Evolutionary conservation across 2,113 vertebrate species (phyloP).

Genomic region (Mystacornis crossleyi): DNA sequence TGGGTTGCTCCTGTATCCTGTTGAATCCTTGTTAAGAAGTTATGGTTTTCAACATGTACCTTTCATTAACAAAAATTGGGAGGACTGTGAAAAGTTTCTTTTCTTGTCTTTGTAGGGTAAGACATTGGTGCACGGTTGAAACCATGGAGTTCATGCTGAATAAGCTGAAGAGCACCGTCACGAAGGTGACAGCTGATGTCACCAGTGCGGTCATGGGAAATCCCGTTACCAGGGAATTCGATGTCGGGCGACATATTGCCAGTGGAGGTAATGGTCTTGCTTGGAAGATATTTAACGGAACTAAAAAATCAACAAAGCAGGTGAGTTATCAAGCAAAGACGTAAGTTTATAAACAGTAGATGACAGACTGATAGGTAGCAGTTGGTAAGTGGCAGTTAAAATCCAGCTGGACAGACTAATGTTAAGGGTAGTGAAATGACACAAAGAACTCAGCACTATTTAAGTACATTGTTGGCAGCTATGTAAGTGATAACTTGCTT

Average conservation of each 20-base stretch:
- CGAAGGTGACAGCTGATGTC: constrained; percentile 97
- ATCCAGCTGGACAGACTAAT: not conserved
- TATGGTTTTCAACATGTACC: not conserved
- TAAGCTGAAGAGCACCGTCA: constrained; percentile 97
- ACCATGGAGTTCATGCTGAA: constrained; percentile 98
- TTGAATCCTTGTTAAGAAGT: not conserved
- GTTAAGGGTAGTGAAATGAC: not conserved
- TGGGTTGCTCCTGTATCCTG: not conserved
- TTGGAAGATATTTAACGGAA: constrained; percentile 98
- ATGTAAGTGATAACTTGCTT: not conserved
- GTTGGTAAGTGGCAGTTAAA: not conserved
- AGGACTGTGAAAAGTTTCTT: not conserved
- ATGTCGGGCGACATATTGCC: constrained; percentile 94
- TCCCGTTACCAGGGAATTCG: constrained; percentile 96
- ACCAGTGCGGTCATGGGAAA: constrained; percentile 99
- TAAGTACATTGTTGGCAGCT: not conserved
- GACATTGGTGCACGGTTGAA: not conserved
- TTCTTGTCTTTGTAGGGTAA: constrained; percentile 45
- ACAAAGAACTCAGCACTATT: not conserved
- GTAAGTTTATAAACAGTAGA: not conserved
- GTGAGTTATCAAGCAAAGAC: constrained; percentile 67
- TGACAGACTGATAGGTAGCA: not conserved
- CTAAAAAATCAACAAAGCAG: constrained; percentile 99
- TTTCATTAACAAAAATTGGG: not conserved
- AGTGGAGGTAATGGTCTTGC: constrained; percentile 92